Evolutionary conservation across 37 sponge, comb jelly and placozoan genomes (phyloP).

Genomic region (Tethya wilhelma): DNA sequence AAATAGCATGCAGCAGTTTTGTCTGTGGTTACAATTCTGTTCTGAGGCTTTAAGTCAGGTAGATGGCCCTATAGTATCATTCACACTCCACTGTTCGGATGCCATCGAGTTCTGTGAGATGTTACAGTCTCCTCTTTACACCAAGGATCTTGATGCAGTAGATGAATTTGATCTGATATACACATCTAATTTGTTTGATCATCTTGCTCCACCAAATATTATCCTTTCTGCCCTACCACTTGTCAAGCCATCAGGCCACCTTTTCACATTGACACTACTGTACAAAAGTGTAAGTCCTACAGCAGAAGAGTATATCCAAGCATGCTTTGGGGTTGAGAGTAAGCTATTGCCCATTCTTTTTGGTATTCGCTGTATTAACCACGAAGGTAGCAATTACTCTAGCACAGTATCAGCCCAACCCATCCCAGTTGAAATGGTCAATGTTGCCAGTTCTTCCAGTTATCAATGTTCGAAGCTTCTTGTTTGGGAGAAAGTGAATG

Average conservation of each 20-base stretch:
- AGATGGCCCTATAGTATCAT: neutral
- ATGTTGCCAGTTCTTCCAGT: too few relatives aligned
- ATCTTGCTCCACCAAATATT: slow-evolving; percentile 28
- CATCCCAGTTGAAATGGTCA: neutral
- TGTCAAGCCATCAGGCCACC: slow-evolving; percentile 12
- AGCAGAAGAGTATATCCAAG: slow-evolving; percentile 11
- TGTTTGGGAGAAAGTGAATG: neutral
- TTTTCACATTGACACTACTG: slow-evolving; percentile 27
- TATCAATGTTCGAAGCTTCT: too few relatives aligned
- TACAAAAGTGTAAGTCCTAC: neutral
- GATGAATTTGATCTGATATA: slow-evolving; percentile 36
- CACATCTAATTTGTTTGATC: slow-evolving; percentile 57
- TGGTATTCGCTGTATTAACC: slow-evolving; percentile 51
- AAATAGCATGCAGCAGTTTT: slow-evolving; percentile 64
- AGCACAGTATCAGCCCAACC: slow-evolving; percentile 1
- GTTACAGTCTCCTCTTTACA: neutral
- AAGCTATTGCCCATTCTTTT: slow-evolving; percentile 35
- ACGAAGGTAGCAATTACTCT: slow-evolving; percentile 24
- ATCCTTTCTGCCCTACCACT: slow-evolving; percentile 38
- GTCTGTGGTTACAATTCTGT: slow-evolving; percentile 20
- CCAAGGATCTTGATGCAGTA: neutral
- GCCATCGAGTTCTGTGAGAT: slow-evolving; percentile 28
- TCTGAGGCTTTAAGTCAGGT: neutral
- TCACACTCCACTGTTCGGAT: slow-evolving; percentile 39
- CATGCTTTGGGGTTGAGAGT: slow-evolving; percentile 21